Conservation (phyloP, 2,113 vertebrate species). For the Bos javanicus region DNA sequence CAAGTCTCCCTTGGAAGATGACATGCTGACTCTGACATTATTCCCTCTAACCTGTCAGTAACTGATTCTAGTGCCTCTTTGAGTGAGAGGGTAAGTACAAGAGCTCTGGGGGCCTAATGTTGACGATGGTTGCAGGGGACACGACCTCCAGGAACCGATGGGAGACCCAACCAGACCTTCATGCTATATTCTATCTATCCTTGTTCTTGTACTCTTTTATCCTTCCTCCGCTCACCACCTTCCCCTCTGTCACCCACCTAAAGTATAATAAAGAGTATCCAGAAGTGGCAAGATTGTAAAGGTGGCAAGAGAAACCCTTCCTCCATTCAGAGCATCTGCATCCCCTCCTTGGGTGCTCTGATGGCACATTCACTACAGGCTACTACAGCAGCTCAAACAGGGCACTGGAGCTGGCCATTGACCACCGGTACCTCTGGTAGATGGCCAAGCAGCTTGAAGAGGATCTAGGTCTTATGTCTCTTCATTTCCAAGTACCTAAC, state of each 20-base stretch:
- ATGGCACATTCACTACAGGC: background rate
- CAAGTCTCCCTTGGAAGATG: background rate
- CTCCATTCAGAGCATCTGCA: background rate
- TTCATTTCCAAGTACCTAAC: background rate
- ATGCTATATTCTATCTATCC: background rate
- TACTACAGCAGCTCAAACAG: background rate
- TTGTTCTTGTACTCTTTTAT: background rate
- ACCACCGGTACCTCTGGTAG: background rate
- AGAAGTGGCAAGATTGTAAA: background rate
- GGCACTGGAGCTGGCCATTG: background rate
- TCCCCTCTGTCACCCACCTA: background rate
- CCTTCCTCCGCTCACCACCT: background rate
- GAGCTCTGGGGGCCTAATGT: background rate
- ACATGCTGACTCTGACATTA: background rate
- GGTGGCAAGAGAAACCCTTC: background rate
- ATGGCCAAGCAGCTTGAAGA: background rate
- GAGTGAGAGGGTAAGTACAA: background rate
- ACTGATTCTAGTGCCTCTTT: background rate
- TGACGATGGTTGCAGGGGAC: rapidly evolving
- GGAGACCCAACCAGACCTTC: background rate
- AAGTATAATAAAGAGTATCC: background rate
- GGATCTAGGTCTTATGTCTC: background rate
- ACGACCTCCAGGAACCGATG: background rate
- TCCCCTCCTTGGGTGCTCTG: too few species aligned
- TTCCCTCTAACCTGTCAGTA: background rate